These are phyloP conservation scores for Thysanoteuthis rhombus DNA, from an alignment of 2,888 invertebrate species.

Conservation along the genomic window DNA sequence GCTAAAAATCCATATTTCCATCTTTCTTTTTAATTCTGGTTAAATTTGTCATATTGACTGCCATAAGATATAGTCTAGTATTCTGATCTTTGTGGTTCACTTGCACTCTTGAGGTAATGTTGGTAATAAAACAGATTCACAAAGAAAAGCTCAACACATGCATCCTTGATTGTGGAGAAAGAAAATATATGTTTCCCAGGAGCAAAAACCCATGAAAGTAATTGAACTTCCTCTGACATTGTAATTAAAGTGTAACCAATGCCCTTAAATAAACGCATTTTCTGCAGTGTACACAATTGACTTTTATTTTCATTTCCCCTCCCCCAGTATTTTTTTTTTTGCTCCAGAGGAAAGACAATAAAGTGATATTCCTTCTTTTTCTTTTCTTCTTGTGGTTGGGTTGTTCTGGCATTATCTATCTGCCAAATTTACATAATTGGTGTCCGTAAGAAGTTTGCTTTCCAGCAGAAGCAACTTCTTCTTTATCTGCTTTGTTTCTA, in stretches of 20 bases:
- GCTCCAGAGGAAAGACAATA: background rate
- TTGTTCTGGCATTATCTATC: background rate
- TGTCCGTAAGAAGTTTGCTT: background rate
- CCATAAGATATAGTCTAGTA: background rate
- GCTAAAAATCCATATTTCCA: background rate
- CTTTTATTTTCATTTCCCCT: background rate
- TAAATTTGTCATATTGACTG: background rate
- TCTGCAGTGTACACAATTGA: background rate
- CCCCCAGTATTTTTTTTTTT: background rate
- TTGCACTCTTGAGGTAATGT: background rate
- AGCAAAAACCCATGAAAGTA: background rate
- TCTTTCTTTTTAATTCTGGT: background rate
- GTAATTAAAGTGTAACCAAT: background rate
- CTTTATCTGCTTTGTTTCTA: background rate
- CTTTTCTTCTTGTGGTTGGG: background rate
- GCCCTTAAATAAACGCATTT: background rate
- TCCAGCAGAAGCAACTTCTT: background rate
- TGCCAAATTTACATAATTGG: background rate
- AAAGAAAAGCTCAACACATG: background rate
- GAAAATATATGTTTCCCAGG: no score
- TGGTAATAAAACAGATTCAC: background rate
- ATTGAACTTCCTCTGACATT: background rate
- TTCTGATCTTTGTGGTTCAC: background rate
- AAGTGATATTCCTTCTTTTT: background rate
- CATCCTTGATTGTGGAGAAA: background rate